Conservation (phyloP, 1,140 invertebrate species). For the Agraylea sexmaculata region DNA sequence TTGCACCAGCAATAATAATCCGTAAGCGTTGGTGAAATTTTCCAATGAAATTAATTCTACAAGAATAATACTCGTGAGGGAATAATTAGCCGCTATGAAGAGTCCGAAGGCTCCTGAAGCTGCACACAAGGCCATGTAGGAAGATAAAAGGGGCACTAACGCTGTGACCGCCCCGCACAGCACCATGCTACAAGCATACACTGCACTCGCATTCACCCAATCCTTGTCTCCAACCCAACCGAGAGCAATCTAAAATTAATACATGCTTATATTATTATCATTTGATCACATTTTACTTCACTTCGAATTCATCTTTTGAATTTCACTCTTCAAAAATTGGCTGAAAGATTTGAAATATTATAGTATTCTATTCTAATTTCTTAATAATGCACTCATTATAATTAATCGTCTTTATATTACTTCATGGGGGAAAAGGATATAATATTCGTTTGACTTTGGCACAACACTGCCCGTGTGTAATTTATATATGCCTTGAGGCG, state of each 20-base stretch:
- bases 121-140: conserved; percentile 49
- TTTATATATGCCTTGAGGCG: no score
- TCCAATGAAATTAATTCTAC: conserved; percentile 77
- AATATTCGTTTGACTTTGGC: no score
- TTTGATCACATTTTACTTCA: no score
- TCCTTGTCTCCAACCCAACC: conserved; percentile 77
- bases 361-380: no score
- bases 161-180: conserved; percentile 60
- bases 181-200: conserved; percentile 70
- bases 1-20: conserved; percentile 74
- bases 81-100: conserved; percentile 79
- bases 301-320: no score
- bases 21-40: conserved; percentile 82
- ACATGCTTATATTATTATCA: no score
- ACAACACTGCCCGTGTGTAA: no score
- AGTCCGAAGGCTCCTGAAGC: conserved; percentile 66
- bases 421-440: no score
- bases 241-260: conserved; percentile 68
- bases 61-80: conserved; percentile 73
- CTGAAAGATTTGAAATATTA: no score
- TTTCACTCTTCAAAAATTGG: no score
- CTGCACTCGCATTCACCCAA: conserved; percentile 58
- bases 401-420: no score
- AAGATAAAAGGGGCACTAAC: conserved; percentile 52
- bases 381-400: no score